Percentiles rank a stretch among this genome's conserved stretches.
Conservation (phyloP, 2,797 vertebrate species). For the Arnoldichthys spilopterus region DNA sequence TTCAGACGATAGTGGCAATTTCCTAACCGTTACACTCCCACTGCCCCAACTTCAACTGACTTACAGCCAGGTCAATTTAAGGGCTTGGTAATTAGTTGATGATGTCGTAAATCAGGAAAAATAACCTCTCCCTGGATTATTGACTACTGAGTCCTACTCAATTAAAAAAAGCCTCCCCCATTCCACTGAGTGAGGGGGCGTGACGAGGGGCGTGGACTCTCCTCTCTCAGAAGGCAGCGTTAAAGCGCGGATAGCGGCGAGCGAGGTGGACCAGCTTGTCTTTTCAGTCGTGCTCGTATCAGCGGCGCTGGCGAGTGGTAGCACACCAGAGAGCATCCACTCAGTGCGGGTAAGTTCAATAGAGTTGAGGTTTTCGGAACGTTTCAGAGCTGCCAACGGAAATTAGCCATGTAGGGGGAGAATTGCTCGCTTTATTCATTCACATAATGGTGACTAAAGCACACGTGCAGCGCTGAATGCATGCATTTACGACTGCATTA, state of each 20-base stretch:
- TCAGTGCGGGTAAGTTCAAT: conserved; percentile 33
- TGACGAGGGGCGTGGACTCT: conserved; percentile 46
- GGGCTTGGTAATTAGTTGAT: not conserved
- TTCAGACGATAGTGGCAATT: no score
- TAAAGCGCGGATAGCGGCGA: conserved; percentile 42
- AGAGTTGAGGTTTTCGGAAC: not conserved
- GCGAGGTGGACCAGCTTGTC: not conserved
- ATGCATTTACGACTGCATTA: not conserved
- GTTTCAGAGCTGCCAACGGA: not conserved
- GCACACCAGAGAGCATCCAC: not conserved
- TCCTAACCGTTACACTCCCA: no score
- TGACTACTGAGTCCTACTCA: no score
- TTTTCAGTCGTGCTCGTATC: conserved; percentile 1
- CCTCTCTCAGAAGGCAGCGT: conserved; percentile 43
- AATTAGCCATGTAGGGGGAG: not conserved
- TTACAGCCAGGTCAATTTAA: conserved; percentile 1
- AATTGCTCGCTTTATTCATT: not conserved
- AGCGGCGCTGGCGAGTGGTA: not conserved
- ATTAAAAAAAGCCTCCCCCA: not conserved
- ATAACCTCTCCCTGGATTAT: no score
- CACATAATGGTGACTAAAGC: not conserved
- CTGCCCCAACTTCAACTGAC: no score
- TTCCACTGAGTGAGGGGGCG: conserved; percentile 48
- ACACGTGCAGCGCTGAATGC: not conserved
- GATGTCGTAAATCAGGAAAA: no score